Conservation (phyloP, 2,113 vertebrate genomes). For the Coptodon bakossiorum region DNA sequence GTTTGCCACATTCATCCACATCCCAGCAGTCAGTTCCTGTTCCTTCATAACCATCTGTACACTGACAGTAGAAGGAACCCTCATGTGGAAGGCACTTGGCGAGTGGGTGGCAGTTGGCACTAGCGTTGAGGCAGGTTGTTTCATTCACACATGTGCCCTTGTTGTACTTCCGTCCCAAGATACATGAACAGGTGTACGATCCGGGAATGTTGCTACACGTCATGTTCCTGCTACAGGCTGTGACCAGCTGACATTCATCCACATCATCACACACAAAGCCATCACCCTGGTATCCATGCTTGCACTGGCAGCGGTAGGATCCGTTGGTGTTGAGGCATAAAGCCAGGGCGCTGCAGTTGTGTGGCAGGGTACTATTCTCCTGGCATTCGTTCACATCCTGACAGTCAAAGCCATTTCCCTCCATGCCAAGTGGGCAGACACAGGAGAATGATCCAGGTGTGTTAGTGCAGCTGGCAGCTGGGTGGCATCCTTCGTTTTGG, state of each 20-base stretch:
- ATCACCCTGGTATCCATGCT: constrained; percentile 67
- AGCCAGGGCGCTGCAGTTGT: constrained; percentile 68
- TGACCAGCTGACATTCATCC: constrained; percentile 66
- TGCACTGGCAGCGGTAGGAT: constrained; percentile 71
- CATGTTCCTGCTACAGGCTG: constrained; percentile 64
- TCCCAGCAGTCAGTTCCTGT: constrained; percentile 69
- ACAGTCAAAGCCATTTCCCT: constrained; percentile 72
- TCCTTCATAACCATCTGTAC: constrained; percentile 67
- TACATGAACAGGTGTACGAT: constrained; percentile 69
- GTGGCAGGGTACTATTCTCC: constrained; percentile 35
- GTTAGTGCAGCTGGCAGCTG: constrained; percentile 71
- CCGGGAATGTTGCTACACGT: constrained; percentile 71
- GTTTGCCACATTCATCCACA: constrained; percentile 67
- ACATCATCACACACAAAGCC: constrained; percentile 70
- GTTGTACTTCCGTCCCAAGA: constrained; percentile 43
- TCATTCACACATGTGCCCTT: constrained; percentile 64
- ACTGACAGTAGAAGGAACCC: constrained; percentile 72
- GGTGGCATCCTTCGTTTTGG: constrained; percentile 77
- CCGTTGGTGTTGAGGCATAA: constrained; percentile 68
- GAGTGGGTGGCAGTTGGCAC: constrained; percentile 42
- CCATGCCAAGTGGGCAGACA: constrained; percentile 67
- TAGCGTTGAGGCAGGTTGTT: constrained; percentile 57
- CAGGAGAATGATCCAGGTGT: constrained; percentile 69
- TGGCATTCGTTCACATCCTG: constrained; percentile 75
- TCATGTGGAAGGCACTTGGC: constrained; percentile 56